Evolutionary conservation across 2,888 invertebrate species (phyloP), one percentile per base, ranked within the genome.

Genomic region (Aphodius sticticus): DNA sequence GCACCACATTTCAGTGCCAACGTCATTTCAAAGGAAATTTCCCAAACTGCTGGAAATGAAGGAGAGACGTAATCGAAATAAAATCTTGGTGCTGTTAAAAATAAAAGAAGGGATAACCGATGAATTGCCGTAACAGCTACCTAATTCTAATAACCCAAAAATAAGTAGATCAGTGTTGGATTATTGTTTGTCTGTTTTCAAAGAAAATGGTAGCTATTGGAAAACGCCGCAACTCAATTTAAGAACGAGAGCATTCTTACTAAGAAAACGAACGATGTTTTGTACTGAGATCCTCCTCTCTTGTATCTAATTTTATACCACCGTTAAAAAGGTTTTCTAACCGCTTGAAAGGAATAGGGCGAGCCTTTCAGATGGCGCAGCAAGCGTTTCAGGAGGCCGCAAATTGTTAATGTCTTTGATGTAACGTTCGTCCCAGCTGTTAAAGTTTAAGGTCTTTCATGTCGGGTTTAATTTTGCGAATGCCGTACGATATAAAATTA

Each of bases 341-440:
- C 53, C 53, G 53, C 53, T 53, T 5, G 53, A 53, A 53, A 53
- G 53, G 53, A 53, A 53, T 0, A 12, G 53, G 53, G 53, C 53
- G 12, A 53, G 53, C 53, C 53, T 53, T 53, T 53, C 53, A 53
- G 12, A 7, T 5, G 12, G 53, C 26, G 26, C 26, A 26, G 26
- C 26, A 53, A 53, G 53, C 53, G 53, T 53, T 53, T 53, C 12
- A 12, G 12, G 53, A 9, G 9, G 9, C 9, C 53, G 53, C 53
- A 53, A 53, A 53, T 53, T 53, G 53, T 53, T 53, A 53, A 53
- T 53, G 53, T 53, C 53, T 53, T 53, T 53, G 53, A 53, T 53
- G 53, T 53, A 53, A 53, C 53, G 53, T 53, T 53, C 53, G 9
- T 53, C 53, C 12, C 53, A 53, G 2, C 53, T 53, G 53, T 53